A percentile compares a stretch with the other conserved stretches of the same genome.
Conservation (phyloP, 2,888 invertebrate species). For the Leucophora obtusa region DNA sequence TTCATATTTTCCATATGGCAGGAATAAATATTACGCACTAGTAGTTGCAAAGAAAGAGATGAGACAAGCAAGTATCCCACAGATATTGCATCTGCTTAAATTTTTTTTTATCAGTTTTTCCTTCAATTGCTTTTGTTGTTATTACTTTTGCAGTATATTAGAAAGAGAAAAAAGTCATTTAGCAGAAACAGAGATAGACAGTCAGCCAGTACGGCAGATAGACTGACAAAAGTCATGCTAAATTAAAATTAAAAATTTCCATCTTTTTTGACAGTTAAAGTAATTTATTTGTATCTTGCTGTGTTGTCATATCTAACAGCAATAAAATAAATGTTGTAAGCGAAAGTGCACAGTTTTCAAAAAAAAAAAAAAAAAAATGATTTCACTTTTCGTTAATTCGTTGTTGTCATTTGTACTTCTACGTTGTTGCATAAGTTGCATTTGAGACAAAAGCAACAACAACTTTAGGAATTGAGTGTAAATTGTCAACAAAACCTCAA, state of each 20-base stretch:
- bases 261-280: slow-evolving; percentile 62
- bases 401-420: neutral
- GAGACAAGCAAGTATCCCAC: slow-evolving; percentile 46
- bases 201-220: neutral
- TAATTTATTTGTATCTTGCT: slow-evolving; percentile 60
- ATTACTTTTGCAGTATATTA: neutral
- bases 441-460: neutral
- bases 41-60: slow-evolving; percentile 20
- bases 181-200: neutral
- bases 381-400: neutral
- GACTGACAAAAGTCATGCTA: slow-evolving; percentile 57
- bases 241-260: slow-evolving; percentile 59
- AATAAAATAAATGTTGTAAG: slow-evolving; percentile 37
- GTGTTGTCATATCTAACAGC: slow-evolving; percentile 51
- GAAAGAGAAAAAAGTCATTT: neutral
- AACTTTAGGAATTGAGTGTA: slow-evolving; percentile 32
- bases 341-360: slow-evolving; percentile 49
- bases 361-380: neutral
- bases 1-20: slow-evolving; percentile 72
- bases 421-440: slow-evolving; percentile 15
- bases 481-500: slow-evolving; percentile 56
- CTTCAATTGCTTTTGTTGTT: slow-evolving; percentile 24
- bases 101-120: slow-evolving; percentile 30
- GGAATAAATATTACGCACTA: slow-evolving; percentile 52
- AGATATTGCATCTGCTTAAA: slow-evolving; percentile 59